phyloP scores from a whole-genome alignment of 92 coral and sea anemone species.

The Bergia puertoricense region DNA sequence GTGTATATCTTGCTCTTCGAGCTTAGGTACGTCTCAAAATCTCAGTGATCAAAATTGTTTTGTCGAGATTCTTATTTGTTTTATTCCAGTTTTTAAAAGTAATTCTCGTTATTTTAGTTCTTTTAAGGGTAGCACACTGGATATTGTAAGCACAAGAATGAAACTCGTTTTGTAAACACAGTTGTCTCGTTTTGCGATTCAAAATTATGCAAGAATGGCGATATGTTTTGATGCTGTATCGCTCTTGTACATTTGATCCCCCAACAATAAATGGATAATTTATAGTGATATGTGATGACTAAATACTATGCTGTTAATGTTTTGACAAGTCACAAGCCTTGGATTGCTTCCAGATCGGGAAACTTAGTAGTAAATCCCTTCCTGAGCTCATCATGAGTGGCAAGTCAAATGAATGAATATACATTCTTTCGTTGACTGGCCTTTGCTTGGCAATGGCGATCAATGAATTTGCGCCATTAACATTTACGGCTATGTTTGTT shows the following conservation, averaged over 20 bases:
- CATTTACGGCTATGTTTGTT: constrained; percentile 1
- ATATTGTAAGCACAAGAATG: background rate
- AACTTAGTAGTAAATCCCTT: constrained; percentile 24
- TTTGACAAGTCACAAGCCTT: constrained; percentile 14
- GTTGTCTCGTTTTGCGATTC: background rate
- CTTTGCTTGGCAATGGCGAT: constrained; percentile 69
- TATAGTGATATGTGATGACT: background rate
- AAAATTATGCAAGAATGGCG: background rate
- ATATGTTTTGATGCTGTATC: constrained; percentile 1
- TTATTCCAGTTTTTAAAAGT: background rate
- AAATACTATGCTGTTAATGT: background rate
- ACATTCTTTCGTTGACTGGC: constrained; percentile 57
- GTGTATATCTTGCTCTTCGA: background rate
- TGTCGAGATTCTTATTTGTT: background rate
- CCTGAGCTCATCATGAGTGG: constrained; percentile 7
- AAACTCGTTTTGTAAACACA: constrained; percentile 1
- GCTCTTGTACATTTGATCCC: background rate
- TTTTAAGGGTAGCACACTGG: background rate
- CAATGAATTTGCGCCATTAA: background rate
- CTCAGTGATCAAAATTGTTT: background rate
- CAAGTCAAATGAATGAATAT: constrained; percentile 11
- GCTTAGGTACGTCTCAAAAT: background rate
- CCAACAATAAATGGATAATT: background rate
- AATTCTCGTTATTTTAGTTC: background rate
- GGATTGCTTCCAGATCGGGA: constrained; percentile 27